These are phyloP conservation scores for Sapajus apella DNA, from an alignment of 2,113 vertebrate species.

Conservation along the genomic window DNA sequence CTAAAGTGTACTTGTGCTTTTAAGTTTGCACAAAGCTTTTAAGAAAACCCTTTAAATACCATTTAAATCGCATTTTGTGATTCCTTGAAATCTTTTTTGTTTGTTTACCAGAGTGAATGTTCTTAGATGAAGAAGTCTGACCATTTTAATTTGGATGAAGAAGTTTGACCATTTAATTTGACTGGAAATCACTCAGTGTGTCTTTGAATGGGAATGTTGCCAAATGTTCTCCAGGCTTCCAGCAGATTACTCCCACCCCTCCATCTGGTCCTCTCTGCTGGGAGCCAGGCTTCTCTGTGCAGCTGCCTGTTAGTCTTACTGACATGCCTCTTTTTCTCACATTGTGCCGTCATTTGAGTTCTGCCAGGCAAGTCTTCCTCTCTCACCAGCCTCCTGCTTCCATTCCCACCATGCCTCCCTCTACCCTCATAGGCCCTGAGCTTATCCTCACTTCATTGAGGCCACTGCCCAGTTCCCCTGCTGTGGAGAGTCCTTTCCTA, in stretches of 20 bases:
- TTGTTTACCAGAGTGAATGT: background rate
- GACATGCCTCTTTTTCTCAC: background rate
- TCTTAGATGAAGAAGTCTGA: background rate
- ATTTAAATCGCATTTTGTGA: slow-evolving; percentile 1
- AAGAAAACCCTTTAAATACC: background rate
- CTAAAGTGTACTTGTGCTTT: background rate
- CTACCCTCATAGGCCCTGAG: background rate
- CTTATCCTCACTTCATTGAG: background rate
- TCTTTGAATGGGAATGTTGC: background rate
- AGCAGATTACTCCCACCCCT: background rate
- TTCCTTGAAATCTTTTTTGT: background rate
- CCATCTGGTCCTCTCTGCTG: too few relatives aligned
- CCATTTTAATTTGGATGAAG: background rate
- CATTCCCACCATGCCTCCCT: background rate
- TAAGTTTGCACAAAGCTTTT: background rate
- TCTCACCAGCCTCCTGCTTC: background rate
- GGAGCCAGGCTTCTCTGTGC: fast-evolving
- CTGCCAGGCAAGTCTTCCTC: background rate
- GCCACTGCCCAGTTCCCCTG: background rate
- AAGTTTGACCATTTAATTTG: background rate
- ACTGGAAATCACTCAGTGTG: background rate
- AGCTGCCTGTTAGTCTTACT: background rate
- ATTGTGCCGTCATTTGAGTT: background rate
- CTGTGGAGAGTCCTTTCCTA: background rate
- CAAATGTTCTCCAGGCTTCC: background rate